A percentile compares a stretch with the other conserved stretches of the same genome.
Conservation (phyloP, 2,888 invertebrate genomes). For the Furcula furcula region DNA sequence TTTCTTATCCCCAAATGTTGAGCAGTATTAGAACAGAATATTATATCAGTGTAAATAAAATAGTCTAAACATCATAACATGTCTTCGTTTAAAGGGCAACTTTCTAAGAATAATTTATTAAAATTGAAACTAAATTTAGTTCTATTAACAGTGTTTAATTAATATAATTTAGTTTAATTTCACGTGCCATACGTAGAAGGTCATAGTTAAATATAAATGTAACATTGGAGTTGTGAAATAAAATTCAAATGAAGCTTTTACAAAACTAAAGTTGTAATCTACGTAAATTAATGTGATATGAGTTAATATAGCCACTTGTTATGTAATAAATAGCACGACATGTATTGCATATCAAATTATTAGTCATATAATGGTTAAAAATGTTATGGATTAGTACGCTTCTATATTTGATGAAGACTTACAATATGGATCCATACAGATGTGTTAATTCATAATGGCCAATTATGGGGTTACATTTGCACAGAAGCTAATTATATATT, state of each 20-base stretch:
- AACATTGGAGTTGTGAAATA: slow-evolving; percentile 76
- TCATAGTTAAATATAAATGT: slow-evolving; percentile 53
- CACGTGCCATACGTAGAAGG: slow-evolving; percentile 68
- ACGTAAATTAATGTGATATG: slow-evolving; percentile 80
- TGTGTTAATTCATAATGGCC: no score
- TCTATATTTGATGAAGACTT: slow-evolving; percentile 38
- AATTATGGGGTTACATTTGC: no score
- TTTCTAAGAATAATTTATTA: slow-evolving; percentile 20
- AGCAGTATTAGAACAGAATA: not conserved
- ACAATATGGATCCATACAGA: slow-evolving; percentile 4
- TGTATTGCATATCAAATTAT: slow-evolving; percentile 78
- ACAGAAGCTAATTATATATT: no score
- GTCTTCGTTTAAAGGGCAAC: slow-evolving; percentile 8
- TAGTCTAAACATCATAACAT: not conserved
- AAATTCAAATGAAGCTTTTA: slow-evolving; percentile 70
- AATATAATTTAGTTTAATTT: slow-evolving; percentile 51
- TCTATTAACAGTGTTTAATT: slow-evolving; percentile 27
- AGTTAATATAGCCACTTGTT: slow-evolving; percentile 75
- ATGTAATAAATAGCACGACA: slow-evolving; percentile 71
- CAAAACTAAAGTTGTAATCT: slow-evolving; percentile 64
- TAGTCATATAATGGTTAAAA: slow-evolving; percentile 54
- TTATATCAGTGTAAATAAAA: slow-evolving; percentile 7
- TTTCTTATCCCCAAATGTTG: not conserved
- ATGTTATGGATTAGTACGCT: slow-evolving; percentile 45
- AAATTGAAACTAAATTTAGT: slow-evolving; percentile 18